Evolutionary conservation across 2,888 invertebrate species (phyloP), one percentile per base, ranked within the genome.

Genomic region (Xylocampa areola): DNA sequence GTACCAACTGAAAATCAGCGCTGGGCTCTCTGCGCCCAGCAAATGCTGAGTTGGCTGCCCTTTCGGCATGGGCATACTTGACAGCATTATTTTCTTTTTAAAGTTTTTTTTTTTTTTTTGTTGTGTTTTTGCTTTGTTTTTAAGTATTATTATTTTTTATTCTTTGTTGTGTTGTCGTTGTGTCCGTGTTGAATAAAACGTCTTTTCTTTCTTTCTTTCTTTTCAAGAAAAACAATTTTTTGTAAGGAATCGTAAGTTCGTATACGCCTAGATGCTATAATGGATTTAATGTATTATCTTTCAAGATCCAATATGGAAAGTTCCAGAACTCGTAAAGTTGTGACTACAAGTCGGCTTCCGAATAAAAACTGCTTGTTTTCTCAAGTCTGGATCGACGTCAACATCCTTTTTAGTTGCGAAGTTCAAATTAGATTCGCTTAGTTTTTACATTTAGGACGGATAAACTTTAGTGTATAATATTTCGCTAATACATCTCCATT

Each of bases 251-350:
- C 11, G n/a, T 17, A 11, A 11, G 16, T 37, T 39, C 7, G n/a
- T 19, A 16, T 23, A 7, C 2, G 40, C 13, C 21, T 30, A 17
- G 30, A 29, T n/a, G 6, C 11, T 30, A 4, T 6, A 11, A 57
- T 2, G 13, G 8, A 48, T 13, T 25, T 1, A 45, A 27, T 23
- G 11, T 23, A n/a, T 3, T 37, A 11, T 25, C 5, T 13, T 19
- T 39, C 21, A 21, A 10, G 16, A 43, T 39, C 23, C n/a, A 40
- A 40, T 49, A 16, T 47, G 27, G 43, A 60, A 68, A 47, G n/a
- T 36, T 54, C 25, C 62, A 11, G 14, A 43, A 41, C 21, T 29
- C 11, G 30, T 4, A 23, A 47, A 43, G n/a, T 39, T 39, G 4
- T 11, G 19, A 11, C 25, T 40, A 14, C n/a, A 36, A 1, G 29